Evolutionary conservation across 2,797 vertebrate species (phyloP).

Genomic region (Acipenser oxyrinchus): DNA sequence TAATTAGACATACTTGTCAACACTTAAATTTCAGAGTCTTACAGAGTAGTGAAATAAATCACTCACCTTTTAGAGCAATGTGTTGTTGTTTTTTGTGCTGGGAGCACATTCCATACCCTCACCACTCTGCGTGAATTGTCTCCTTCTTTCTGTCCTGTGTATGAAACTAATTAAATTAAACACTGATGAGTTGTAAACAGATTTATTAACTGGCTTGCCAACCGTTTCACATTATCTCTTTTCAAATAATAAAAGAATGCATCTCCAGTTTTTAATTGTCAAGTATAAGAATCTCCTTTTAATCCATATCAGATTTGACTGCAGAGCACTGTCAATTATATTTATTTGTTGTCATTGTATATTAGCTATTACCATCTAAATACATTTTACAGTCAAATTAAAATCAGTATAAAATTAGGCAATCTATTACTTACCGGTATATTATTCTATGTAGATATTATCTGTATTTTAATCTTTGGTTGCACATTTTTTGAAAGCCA

Average conservation of each 20-base stretch:
- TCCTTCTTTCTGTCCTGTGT: too few species aligned
- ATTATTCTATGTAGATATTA: too few species aligned
- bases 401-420: too few species aligned
- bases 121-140: too few species aligned
- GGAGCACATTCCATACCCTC: too few species aligned
- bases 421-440: too few species aligned
- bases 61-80: background rate
- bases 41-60: background rate
- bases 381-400: background rate
- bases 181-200: slow-evolving; percentile 7
- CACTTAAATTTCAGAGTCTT: too few species aligned
- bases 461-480: too few species aligned
- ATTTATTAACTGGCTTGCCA: slow-evolving; percentile 10
- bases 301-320: background rate
- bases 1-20: too few species aligned
- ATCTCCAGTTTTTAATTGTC: background rate
- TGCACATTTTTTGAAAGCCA: too few species aligned
- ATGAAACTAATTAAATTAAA: slow-evolving; percentile 3
- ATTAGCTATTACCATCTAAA: background rate
- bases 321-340: slow-evolving; percentile 6
- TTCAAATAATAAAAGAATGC: background rate
- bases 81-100: too few species aligned
- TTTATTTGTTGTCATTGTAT: slow-evolving; percentile 8
- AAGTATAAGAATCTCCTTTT: background rate
- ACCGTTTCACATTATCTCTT: slow-evolving; percentile 7